Evolutionary conservation across 2,113 vertebrate species (phyloP), one percentile per base, ranked within the genome.

Genomic region (Charina bottae): DNA sequence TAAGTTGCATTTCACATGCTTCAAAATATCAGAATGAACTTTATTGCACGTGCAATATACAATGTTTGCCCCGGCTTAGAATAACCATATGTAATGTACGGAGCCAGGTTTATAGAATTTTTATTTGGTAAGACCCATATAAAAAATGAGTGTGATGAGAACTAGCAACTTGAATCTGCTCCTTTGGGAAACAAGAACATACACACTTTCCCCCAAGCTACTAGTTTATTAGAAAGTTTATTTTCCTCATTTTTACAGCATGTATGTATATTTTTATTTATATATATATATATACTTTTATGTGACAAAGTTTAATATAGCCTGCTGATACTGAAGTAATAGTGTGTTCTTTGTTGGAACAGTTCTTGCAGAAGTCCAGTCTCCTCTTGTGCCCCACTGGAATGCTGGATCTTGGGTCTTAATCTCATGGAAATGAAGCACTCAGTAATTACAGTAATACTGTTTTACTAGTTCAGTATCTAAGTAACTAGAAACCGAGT

Each of bases 231-330:
- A 97, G 96, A 98, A 97, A 97, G 96, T 94, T 96, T 93, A 92
- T 89, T 91, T 93, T 78, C 95, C 95, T 97, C 96, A 97, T 95
- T 96, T 97, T 96, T 97, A 97, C 97, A 98, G 97, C 96, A 96
- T 97, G 97, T 97, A 96, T 96, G 94, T 96, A 93, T 85, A 42
- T 42, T 42, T 42, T 42, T 42, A 42, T 23, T 1, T 13, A 1
- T 42, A 42, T 42, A 42, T 42, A 42, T 42, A 42, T 42, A 42
- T 42, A 42, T 42, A 42, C n/a, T n/a, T n/a, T n/a, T n/a, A 97
- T 97, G 96, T 97, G 97, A 97, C 97, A 97, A 97, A 97, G 97
- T 98, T 97, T 97, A 97, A 97, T 97, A 98, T 97, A 97, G 96
- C 95, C 96, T 94, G 95, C 96, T 93, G 96, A 97, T 86, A 96